A percentile compares a stretch with the other conserved stretches of the same genome.
These are phyloP conservation scores for Labeo rohita DNA, from an alignment of 2,113 vertebrate genomes.

Conservation along the genomic window DNA sequence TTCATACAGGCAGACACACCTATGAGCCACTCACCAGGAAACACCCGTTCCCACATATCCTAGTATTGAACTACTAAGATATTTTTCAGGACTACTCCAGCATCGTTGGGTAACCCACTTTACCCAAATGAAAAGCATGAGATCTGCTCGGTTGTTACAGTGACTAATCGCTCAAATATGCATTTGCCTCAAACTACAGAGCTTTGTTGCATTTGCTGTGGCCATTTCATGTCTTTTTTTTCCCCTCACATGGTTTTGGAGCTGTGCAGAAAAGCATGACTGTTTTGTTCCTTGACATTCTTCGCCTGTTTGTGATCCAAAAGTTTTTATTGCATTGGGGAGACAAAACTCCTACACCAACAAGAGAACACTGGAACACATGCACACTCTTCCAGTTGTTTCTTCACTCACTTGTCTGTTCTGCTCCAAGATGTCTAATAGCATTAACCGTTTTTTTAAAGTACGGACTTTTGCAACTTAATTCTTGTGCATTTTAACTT, in stretches of 20 bases:
- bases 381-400: conserved; percentile 2
- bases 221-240: conserved; percentile 22
- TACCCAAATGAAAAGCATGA: conserved; percentile 34
- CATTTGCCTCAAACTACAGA: neutral
- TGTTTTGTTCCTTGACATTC: conserved; percentile 45
- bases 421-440: neutral
- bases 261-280: conserved; percentile 14
- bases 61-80: conserved; percentile 63
- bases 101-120: neutral
- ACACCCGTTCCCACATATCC: conserved; percentile 79
- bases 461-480: neutral
- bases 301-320: conserved; percentile 39
- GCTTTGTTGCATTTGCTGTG: conserved; percentile 31
- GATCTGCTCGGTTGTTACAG: neutral
- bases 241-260: neutral
- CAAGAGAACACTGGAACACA: conserved; percentile 7
- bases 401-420: conserved; percentile 11
- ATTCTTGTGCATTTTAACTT: conserved; percentile 7
- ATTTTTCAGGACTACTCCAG: conserved; percentile 12
- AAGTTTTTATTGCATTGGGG: conserved; percentile 42
- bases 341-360: conserved; percentile 50
- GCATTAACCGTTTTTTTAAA: neutral
- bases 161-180: conserved; percentile 31
- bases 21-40: conserved; percentile 68
- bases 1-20: conserved; percentile 78